Conservation (phyloP, 2,797 vertebrate genomes). For the Capromys pilorides region DNA sequence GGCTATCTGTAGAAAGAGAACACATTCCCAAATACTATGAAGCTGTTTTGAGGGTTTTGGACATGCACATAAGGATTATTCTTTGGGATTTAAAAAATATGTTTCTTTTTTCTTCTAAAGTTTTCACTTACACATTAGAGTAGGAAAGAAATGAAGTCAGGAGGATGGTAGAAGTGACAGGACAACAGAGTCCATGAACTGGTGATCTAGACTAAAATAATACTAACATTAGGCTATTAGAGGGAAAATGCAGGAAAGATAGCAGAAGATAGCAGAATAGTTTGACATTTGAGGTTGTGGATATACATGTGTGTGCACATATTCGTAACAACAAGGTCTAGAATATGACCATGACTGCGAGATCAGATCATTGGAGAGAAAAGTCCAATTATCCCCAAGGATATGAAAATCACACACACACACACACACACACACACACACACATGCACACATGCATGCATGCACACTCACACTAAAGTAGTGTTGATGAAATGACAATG, state of each 20-base stretch:
- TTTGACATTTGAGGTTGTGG: background rate
- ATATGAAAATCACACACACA: background rate
- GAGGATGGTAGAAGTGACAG: background rate
- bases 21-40: background rate
- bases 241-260: background rate
- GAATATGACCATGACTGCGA: background rate
- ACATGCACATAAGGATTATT: background rate
- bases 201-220: background rate
- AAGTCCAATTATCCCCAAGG: background rate
- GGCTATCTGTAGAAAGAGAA: background rate
- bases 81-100: conserved; percentile 7
- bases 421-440: no score
- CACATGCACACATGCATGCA: no score
- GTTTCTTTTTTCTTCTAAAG: background rate
- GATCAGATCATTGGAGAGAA: background rate
- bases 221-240: background rate
- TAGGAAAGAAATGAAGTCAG: background rate
- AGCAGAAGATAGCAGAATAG: background rate
- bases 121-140: background rate
- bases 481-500: background rate
- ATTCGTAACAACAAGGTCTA: background rate
- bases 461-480: background rate
- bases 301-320: background rate
- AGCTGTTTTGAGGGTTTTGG: conserved; percentile 29
- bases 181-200: background rate